These are phyloP conservation scores for Eptatretus burgeri DNA, from an alignment of 2,113 vertebrate genomes.

Conservation along the genomic window DNA sequence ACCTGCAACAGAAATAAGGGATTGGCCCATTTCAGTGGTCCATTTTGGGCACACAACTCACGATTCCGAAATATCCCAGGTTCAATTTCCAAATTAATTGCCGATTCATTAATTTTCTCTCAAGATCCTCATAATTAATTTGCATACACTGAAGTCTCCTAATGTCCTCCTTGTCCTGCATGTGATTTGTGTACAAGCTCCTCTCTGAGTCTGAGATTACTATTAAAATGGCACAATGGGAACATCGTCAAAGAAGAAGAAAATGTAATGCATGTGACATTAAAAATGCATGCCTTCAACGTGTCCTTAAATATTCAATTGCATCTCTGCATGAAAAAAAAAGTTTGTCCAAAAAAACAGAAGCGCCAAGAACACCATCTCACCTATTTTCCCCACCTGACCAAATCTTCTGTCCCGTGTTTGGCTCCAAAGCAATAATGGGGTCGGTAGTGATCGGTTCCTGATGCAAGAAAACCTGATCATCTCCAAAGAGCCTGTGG, in stretches of 20 bases:
- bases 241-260: no score
- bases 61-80: neutral
- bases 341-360: neutral
- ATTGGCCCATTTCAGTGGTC: no score
- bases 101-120: neutral
- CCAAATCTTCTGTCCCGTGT: neutral
- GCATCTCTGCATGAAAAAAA: neutral
- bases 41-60: neutral
- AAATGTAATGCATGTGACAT: no score
- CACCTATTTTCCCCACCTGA: neutral
- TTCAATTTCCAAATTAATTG: neutral
- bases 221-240: no score
- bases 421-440: neutral
- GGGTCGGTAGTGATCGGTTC: neutral
- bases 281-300: no score
- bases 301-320: no score
- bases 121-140: neutral
- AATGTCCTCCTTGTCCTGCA: neutral
- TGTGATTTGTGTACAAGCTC: neutral
- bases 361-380: neutral
- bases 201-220: no score
- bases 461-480: neutral
- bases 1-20: neutral
- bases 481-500: neutral
- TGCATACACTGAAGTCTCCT: neutral